A percentile compares a stretch with the other conserved stretches of the same genome.
Evolutionary conservation across 1,140 invertebrate genomes (phyloP).

Genomic region (Papilio xuthus): DNA sequence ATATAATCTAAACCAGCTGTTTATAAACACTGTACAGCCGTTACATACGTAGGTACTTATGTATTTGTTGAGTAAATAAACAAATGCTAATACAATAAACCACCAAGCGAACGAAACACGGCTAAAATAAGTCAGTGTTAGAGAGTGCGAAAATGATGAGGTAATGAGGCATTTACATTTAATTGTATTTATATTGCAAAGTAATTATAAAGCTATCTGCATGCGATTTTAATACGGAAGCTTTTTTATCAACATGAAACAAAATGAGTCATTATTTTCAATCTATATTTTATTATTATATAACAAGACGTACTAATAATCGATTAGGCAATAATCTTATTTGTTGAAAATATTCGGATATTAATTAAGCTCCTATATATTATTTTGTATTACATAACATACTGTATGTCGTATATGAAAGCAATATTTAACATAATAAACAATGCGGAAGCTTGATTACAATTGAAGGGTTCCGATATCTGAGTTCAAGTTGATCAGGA

Average conservation of each 20-base stretch:
- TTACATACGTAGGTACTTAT: background rate
- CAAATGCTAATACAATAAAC: background rate
- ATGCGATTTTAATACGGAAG: background rate
- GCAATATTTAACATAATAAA: background rate
- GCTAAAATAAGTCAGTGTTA: background rate
- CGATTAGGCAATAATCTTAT: background rate
- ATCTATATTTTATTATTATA: background rate
- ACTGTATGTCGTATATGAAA: background rate
- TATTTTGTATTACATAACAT: background rate
- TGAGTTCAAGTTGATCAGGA: slow-evolving; percentile 21
- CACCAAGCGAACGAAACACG: background rate
- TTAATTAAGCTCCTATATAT: background rate
- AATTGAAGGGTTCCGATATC: slow-evolving; percentile 12
- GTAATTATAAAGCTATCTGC: background rate
- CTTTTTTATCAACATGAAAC: slow-evolving; percentile 1
- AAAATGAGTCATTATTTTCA: background rate
- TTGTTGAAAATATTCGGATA: background rate
- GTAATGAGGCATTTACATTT: background rate
- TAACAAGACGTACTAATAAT: background rate
- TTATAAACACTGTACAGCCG: background rate
- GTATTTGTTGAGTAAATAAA: background rate
- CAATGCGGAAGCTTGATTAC: slow-evolving; percentile 5
- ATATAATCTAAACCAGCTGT: slow-evolving; percentile 7
- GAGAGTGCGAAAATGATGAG: background rate
- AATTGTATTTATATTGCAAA: background rate